Evolutionary conservation across 1,140 invertebrate genomes (phyloP).

Genomic region (Drosophila dunni): DNA sequence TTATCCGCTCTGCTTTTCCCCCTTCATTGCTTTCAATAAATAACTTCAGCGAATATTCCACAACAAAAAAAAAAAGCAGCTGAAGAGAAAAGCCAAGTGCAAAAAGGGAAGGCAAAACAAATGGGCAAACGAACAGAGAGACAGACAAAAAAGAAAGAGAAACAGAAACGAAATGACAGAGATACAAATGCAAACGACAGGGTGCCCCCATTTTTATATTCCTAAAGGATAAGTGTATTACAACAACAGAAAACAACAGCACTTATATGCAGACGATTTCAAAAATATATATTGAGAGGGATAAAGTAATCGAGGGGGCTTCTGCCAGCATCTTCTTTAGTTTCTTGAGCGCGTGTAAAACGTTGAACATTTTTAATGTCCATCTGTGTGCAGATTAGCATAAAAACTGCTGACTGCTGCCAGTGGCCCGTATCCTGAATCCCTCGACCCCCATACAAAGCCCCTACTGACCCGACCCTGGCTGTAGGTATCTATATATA

Average conservation of each 20-base stretch:
- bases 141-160: not conserved
- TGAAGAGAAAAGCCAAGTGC: slow-evolving; percentile 28
- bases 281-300: not conserved
- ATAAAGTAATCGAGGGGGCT: not conserved
- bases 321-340: slow-evolving; percentile 28
- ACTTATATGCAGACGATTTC: slow-evolving; percentile 43
- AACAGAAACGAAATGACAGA: slow-evolving; percentile 28
- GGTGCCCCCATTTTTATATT: slow-evolving; percentile 68
- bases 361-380: slow-evolving; percentile 78
- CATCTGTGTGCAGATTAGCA: slow-evolving; percentile 75
- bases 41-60: slow-evolving; percentile 66
- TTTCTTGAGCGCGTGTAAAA: slow-evolving; percentile 62
- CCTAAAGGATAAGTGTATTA: slow-evolving; percentile 73
- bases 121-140: slow-evolving; percentile 28
- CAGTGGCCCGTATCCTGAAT: slow-evolving; percentile 13
- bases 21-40: slow-evolving; percentile 51
- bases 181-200: slow-evolving; percentile 69
- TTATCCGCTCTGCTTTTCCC: slow-evolving; percentile 38
- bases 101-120: slow-evolving; percentile 36
- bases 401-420: slow-evolving; percentile 56
- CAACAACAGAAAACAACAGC: slow-evolving; percentile 51
- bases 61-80: slow-evolving; percentile 23
- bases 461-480: slow-evolving; percentile 3
- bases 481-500: not conserved
- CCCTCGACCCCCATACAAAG: not conserved